Evolutionary conservation across 2,113 vertebrate genomes (phyloP), one percentile per base, ranked within the genome.

Genomic region (Toxotes chatareus): DNA sequence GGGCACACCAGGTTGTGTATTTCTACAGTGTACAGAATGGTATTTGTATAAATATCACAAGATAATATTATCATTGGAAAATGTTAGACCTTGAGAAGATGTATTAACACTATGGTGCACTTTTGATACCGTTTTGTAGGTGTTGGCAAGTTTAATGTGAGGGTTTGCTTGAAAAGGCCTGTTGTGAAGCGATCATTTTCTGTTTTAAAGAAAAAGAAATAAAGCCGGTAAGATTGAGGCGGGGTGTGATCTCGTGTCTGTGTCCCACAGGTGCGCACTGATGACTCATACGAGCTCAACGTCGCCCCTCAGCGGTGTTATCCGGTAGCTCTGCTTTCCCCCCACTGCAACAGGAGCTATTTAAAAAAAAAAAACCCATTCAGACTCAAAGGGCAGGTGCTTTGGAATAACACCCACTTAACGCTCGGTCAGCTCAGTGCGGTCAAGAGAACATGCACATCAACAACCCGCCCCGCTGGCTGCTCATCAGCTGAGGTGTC

Each of bases 81-180:
- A 92, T 76, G 86, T 94, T 93, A 92, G 92, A 90, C 83, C 89
- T 90, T 92, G 92, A 95, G 81, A 93, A 95, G 92, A 95, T 91
- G 94, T 95, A 95, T 95, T 95, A 94, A 95, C 94, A 95, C 95
- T 95, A 96, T 94, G 95, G 95, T 96, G 96, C 96, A 96, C 96
- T 96, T 96, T 96, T 96, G 95, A 96, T 96, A 96, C 95, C 88
- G 95, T 96, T 96, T 96, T 96, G 94, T 96, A 96, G 94, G 95
- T 95, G 95, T 95, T 94, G 94, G 95, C 91, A 91, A 94, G 95
- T 94, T 93, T 93, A 93, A 94, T 94, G 95, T 96, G 92, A 95
- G 95, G 95, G 94, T 93, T 96, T 95, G 94, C 94, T 94, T 94
- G 94, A 94, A 88, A 94, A 88, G 92, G 94, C 94, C 94, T 94